Percentiles rank a stretch among this genome's conserved stretches.
Conservation (phyloP, 1,140 invertebrate genomes). For the Telenomus remus region DNA sequence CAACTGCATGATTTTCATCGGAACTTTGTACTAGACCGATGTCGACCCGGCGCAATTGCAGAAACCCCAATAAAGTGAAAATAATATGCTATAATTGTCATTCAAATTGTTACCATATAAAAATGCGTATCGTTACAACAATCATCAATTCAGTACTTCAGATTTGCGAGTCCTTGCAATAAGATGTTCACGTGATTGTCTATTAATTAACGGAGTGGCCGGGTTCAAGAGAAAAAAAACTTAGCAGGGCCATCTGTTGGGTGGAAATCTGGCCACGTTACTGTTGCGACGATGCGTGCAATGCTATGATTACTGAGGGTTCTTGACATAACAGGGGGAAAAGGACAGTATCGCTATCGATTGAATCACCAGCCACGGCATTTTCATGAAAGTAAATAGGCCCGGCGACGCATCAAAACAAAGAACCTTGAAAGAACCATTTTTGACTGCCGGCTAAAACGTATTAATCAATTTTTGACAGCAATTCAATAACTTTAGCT, state of each 20-base stretch:
- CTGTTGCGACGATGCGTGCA: conserved; percentile 46
- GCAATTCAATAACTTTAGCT: not conserved
- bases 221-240: conserved; percentile 34
- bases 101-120: not conserved
- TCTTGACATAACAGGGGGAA: conserved; percentile 17
- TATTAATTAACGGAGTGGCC: conserved; percentile 21
- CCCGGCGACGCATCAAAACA: conserved; percentile 29
- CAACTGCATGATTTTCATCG: too few relatives aligned
- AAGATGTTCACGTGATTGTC: conserved; percentile 14
- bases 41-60: too few relatives aligned
- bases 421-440: conserved; percentile 21
- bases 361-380: conserved; percentile 47
- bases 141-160: conserved; percentile 20
- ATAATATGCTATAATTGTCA: too few relatives aligned
- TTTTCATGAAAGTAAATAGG: conserved; percentile 33
- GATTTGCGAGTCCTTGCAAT: conserved; percentile 17
- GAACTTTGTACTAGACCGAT: too few relatives aligned
- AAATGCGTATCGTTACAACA: conserved; percentile 27
- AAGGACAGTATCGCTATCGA: conserved; percentile 52
- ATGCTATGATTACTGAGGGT: conserved; percentile 52
- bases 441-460: not conserved
- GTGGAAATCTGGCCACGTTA: conserved; percentile 51
- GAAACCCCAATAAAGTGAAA: too few relatives aligned
- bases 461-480: conserved; percentile 9
- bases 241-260: conserved; percentile 39